phyloP scores from a whole-genome alignment of 2,888 invertebrate genomes.

The Lydus trimaculatus region DNA sequence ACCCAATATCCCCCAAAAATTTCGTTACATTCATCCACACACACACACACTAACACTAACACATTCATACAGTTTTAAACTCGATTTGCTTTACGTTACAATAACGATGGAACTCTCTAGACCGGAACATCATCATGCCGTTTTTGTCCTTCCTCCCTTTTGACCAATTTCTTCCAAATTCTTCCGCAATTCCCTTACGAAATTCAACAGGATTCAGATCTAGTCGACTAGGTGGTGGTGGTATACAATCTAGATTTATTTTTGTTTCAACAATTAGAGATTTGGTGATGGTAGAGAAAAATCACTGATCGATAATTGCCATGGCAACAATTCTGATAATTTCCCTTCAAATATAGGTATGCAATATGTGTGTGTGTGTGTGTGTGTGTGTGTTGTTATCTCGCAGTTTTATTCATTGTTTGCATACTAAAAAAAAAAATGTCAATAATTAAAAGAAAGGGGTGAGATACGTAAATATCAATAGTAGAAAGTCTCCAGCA shows the following conservation, averaged over 20 bases:
- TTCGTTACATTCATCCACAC: conserved; percentile 7
- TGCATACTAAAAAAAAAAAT: background rate
- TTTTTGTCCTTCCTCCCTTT: background rate
- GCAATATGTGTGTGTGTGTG: too few relatives aligned
- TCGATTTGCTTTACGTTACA: conserved; percentile 5
- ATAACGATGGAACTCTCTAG: background rate
- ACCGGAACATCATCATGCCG: conserved; percentile 1
- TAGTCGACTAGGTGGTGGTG: background rate
- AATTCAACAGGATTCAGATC: background rate
- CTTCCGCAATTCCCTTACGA: background rate
- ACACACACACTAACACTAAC: conserved; percentile 7
- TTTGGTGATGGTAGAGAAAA: background rate
- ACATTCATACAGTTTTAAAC: background rate
- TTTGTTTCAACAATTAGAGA: too few relatives aligned
- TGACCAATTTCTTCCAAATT: background rate
- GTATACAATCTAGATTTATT: too few relatives aligned
- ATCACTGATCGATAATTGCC: background rate
- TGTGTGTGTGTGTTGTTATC: too few relatives aligned
- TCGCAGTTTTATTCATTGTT: too few relatives aligned
- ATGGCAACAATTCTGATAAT: background rate
- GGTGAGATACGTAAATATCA: too few relatives aligned
- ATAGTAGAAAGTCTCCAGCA: too few relatives aligned
- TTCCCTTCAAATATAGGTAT: too few relatives aligned
- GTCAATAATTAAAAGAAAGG: background rate
- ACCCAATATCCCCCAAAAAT: conserved; percentile 10